phyloP scores from a whole-genome alignment of 2,113 vertebrate species.

The Rhizomys pruinosus region DNA sequence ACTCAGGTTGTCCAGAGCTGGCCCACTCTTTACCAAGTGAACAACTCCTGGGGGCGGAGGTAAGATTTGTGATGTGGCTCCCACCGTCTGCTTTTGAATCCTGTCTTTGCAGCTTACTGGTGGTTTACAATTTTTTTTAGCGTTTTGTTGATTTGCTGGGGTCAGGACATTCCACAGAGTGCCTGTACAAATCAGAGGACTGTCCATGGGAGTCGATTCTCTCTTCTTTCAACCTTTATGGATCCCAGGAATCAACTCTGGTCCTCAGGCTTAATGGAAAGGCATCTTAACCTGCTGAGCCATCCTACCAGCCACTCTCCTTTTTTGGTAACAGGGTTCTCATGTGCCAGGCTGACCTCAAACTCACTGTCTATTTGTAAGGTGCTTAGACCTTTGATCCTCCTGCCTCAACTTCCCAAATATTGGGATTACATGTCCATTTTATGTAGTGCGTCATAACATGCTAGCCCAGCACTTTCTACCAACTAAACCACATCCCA shows the following conservation, averaged over 20 bases:
- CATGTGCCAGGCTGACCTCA: not conserved
- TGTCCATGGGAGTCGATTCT: not conserved
- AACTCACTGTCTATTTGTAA: not conserved
- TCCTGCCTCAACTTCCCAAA: not conserved
- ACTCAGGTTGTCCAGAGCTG: not conserved
- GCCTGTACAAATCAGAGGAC: not conserved
- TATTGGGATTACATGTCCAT: not conserved
- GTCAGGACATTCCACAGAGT: not conserved
- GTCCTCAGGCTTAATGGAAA: not conserved
- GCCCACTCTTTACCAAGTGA: not conserved
- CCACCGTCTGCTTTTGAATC: not conserved
- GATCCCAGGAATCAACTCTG: not conserved
- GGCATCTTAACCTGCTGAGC: not conserved
- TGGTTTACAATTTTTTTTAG: not conserved
- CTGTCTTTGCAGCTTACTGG: not conserved
- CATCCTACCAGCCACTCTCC: not conserved
- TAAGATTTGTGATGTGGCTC: not conserved
- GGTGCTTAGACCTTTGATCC: not conserved
- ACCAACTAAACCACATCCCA: not conserved
- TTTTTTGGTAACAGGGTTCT: not conserved
- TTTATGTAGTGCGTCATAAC: not conserved
- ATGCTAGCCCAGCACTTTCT: no score
- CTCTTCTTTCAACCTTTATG: no score
- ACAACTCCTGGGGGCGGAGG: not conserved
- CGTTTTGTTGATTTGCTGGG: not conserved